phyloP scores from a whole-genome alignment of 2,113 vertebrate species.

The Lophius piscatorius region DNA sequence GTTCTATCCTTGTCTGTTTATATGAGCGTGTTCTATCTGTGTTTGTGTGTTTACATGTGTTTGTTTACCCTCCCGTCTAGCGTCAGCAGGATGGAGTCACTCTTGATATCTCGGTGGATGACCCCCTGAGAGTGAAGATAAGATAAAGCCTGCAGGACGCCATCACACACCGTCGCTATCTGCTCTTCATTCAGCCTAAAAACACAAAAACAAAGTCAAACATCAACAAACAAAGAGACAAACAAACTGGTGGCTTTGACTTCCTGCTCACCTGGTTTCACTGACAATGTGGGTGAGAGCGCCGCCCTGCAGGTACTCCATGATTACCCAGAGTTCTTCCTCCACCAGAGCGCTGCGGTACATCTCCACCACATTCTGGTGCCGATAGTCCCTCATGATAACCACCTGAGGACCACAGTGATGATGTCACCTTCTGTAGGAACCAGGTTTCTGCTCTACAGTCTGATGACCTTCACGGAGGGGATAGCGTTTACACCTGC shows the following conservation, averaged over 20 bases:
- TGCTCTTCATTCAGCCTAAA: constrained; percentile 91
- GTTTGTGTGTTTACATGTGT: neutral
- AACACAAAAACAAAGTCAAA: constrained; percentile 14
- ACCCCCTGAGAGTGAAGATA: constrained; percentile 93
- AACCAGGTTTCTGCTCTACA: too few species aligned
- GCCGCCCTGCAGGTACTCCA: constrained; percentile 95
- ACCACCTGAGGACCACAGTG: constrained; percentile 82
- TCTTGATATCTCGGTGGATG: constrained; percentile 95
- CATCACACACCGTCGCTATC: constrained; percentile 90
- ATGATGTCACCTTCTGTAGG: too few species aligned
- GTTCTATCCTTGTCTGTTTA: neutral
- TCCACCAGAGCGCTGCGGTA: constrained; percentile 92
- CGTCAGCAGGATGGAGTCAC: constrained; percentile 91
- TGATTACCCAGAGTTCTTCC: constrained; percentile 95
- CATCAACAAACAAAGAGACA: neutral
- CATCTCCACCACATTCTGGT: constrained; percentile 91
- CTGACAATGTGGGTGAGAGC: constrained; percentile 92
- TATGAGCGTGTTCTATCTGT: neutral
- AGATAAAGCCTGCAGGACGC: constrained; percentile 88
- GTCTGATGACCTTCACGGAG: too few species aligned
- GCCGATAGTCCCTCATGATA: constrained; percentile 94
- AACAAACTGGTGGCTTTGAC: neutral
- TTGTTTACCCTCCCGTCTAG: constrained; percentile 87
- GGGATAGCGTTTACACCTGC: too few species aligned
- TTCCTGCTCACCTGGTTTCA: constrained; percentile 85